Evolutionary conservation across 2,888 invertebrate species (phyloP), one percentile per base, ranked within the genome.

Genomic region (Antheraea assamensis): DNA sequence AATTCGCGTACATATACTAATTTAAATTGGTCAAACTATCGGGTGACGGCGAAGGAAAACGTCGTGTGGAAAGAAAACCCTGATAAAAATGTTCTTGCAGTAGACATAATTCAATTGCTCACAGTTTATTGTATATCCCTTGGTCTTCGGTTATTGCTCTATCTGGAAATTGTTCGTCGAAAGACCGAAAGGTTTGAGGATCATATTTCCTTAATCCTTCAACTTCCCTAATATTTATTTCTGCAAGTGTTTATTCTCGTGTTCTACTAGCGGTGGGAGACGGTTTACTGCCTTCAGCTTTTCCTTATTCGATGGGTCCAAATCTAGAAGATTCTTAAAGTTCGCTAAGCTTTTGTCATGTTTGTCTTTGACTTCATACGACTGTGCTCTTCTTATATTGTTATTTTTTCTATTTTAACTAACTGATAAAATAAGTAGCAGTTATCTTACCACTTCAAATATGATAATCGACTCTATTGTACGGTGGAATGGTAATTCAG

Each of bases 81-180:
- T n/a, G n/a, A n/a, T n/a, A n/a, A n/a, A n/a, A n/a, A n/a, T n/a
- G n/a, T n/a, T n/a, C n/a, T n/a, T n/a, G n/a, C n/a, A n/a, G n/a
- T n/a, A 2, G n/a, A 58, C 21, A n/a, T 7, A 24, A 55, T 55
- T 7, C 82, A 84, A 93, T 78, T 96, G 95, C 78, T 95, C 95
- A 89, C 99, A 99, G 93, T 98, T 98, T 71, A 99, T 96, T 74
- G 98, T 98, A 92, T 99, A 99, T 24, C 98, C 97, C 35, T 99
- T 99, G 0, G 97, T 96, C 10, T 96, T 96, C 0, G 98, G 97
- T 88, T 99, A 98, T 86, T 99, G 97, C 77, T 97, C 96, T 89
- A 99, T 89, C 85, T 99, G 95, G 82, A 99, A 99, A 89, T 99
- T 99, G 70, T 97, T 96, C 0, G 99, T 99, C 0, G 99, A 99